Percentiles rank a stretch among this genome's conserved stretches.
These are phyloP conservation scores for Cyclargus thomasi DNA, from an alignment of 1,140 invertebrate genomes.

Conservation along the genomic window DNA sequence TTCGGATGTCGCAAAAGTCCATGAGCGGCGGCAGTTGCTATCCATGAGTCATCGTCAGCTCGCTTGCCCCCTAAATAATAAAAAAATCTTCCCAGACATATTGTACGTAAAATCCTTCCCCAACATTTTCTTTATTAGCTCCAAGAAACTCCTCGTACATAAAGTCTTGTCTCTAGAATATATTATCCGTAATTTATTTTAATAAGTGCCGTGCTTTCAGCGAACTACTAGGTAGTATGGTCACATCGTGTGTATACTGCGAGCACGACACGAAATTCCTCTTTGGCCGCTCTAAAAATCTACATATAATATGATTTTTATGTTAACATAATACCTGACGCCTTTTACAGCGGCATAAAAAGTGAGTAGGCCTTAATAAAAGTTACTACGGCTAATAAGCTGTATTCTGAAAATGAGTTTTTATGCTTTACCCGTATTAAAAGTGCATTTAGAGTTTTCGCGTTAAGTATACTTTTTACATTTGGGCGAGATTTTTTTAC, in stretches of 20 bases:
- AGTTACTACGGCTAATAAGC: neutral
- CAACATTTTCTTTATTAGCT: constrained; percentile 6
- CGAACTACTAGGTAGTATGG: neutral
- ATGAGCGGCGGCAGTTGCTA: no score
- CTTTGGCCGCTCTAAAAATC: constrained; percentile 5
- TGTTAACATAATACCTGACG: neutral
- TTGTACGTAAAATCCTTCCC: neutral
- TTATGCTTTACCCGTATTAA: neutral
- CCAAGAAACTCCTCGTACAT: neutral
- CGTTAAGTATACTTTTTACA: neutral
- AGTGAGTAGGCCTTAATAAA: neutral
- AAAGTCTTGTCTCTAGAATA: constrained; percentile 7
- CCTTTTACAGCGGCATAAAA: constrained; percentile 2
- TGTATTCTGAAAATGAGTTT: constrained; percentile 7
- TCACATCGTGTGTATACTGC: neutral
- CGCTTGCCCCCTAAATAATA: no score
- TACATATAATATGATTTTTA: constrained; percentile 10
- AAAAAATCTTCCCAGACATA: constrained; percentile 1
- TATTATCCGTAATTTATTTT: constrained; percentile 13
- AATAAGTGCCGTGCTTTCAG: constrained; percentile 7
- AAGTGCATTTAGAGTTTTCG: neutral
- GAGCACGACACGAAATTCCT: neutral
- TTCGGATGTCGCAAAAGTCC: no score
- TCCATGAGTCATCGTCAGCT: no score
- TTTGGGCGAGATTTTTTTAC: neutral